Percentiles rank a stretch among this genome's conserved stretches.
Conservation (phyloP, 2,113 vertebrate species). For the Rutilus rutilus region DNA sequence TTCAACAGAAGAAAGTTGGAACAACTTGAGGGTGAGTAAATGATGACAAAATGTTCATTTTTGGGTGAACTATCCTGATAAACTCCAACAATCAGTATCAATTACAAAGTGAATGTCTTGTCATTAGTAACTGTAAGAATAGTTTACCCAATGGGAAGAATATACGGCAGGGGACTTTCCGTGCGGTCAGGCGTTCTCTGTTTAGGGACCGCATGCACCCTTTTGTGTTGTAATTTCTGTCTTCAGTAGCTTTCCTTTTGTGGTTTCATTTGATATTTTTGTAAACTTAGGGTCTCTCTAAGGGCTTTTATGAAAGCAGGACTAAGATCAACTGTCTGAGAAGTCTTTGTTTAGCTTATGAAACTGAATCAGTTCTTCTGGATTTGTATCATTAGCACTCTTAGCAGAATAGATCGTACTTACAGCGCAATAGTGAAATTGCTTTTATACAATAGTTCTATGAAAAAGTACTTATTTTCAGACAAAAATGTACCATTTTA, state of each 20-base stretch:
- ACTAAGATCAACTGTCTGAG: background rate
- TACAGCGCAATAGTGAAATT: background rate
- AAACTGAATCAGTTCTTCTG: background rate
- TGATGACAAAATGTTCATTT: too few relatives aligned
- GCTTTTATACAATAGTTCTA: background rate
- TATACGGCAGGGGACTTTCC: background rate
- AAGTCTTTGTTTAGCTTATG: background rate
- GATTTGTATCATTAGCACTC: background rate
- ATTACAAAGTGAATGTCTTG: background rate
- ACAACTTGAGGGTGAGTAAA: too few relatives aligned
- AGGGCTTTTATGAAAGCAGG: background rate
- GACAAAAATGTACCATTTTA: background rate
- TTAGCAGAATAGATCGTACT: background rate
- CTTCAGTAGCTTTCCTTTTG: background rate
- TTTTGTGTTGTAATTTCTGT: constrained; percentile 1
- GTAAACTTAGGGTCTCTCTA: background rate
- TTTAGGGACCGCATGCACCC: background rate
- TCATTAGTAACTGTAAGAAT: background rate
- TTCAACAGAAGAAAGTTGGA: too few relatives aligned
- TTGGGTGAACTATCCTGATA: background rate
- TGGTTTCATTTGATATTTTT: background rate
- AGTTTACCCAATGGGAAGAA: background rate
- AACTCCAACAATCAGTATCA: background rate
- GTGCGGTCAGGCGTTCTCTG: background rate
- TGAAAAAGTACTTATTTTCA: background rate